Conservation (phyloP, 2,797 vertebrate species). For the Melanotaenia pygmaea region DNA sequence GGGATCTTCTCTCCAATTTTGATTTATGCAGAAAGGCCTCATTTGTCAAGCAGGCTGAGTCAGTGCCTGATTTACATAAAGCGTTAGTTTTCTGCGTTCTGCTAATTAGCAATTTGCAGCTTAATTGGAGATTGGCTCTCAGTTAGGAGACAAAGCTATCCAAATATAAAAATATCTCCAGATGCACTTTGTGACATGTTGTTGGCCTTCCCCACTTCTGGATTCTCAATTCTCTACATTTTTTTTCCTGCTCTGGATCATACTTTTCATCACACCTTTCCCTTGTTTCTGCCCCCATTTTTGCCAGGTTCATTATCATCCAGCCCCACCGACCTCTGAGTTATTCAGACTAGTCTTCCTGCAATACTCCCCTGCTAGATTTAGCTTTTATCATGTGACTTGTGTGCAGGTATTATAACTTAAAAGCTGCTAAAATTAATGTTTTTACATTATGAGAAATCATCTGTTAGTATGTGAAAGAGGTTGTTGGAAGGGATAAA, state of each 20-base stretch:
- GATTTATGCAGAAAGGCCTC: conserved; percentile 86
- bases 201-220: conserved; percentile 26
- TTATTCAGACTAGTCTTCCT: conserved; percentile 5
- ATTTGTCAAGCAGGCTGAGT: conserved; percentile 88
- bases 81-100: conserved; percentile 85
- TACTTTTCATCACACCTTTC: conserved; percentile 4
- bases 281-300: conserved; percentile 2
- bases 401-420: background rate
- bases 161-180: conserved; percentile 82
- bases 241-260: conserved; percentile 1
- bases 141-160: conserved; percentile 83
- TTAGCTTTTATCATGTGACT: background rate
- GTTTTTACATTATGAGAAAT: background rate
- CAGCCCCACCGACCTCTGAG: background rate
- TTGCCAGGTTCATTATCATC: conserved; percentile 5
- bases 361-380: background rate
- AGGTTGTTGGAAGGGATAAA: background rate
- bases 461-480: conserved; percentile 9
- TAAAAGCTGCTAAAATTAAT: background rate
- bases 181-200: conserved; percentile 65
- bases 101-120: conserved; percentile 90
- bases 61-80: conserved; percentile 87
- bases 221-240: conserved; percentile 13
- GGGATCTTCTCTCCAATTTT: conserved; percentile 80
- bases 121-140: conserved; percentile 87